Conservation (phyloP, 2,113 vertebrate species). For the Limnothrissa miodon region DNA sequence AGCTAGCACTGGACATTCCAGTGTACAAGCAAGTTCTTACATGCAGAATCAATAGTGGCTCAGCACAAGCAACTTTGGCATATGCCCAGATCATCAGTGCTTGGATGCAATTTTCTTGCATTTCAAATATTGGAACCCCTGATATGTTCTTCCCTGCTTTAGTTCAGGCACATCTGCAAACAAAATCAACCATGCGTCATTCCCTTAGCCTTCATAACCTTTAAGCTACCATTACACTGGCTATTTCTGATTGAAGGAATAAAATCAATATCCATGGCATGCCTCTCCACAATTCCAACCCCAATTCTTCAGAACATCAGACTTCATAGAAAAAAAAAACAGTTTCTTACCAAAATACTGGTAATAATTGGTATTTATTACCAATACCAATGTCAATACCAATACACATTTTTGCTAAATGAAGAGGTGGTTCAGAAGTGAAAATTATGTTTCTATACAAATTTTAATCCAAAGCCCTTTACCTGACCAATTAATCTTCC, state of each 20-base stretch:
- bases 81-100: not conserved
- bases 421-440: constrained; percentile 59
- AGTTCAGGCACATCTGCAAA: not conserved
- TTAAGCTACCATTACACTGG: not conserved
- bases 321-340: no score
- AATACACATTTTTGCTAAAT: no score
- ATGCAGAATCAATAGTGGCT: not conserved
- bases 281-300: not conserved
- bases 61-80: not conserved
- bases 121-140: not conserved
- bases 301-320: not conserved
- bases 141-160: not conserved
- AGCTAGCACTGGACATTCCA: not conserved
- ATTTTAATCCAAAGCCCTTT: not conserved
- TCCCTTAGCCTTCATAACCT: not conserved
- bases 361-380: no score
- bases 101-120: not conserved
- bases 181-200: not conserved
- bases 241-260: not conserved
- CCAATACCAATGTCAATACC: no score
- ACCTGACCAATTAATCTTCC: not conserved
- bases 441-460: no score
- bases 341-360: no score
- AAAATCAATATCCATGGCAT: not conserved
- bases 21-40: not conserved